Conservation (phyloP, 2,113 vertebrate genomes). For the Dromaius novaehollandiae region DNA sequence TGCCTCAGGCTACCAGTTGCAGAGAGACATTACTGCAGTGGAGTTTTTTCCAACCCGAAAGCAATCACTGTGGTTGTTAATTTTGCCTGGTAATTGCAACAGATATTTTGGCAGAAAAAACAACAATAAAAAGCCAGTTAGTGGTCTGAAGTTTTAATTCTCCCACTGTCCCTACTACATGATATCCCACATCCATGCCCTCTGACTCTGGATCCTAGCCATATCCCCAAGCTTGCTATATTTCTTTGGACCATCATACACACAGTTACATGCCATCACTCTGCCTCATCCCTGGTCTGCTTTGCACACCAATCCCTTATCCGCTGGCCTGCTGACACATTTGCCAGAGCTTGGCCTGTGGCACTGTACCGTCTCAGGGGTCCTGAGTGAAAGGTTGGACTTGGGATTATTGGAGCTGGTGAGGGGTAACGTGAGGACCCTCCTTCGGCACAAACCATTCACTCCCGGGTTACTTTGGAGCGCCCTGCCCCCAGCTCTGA, state of each 20-base stretch:
- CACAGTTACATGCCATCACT: background rate
- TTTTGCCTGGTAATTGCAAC: background rate
- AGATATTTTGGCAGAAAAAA: background rate
- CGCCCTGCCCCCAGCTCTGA: background rate
- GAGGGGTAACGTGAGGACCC: accelerated
- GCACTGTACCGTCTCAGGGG: background rate
- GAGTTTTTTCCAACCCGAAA: background rate
- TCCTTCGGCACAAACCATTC: background rate
- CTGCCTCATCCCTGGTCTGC: background rate
- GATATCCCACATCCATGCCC: background rate
- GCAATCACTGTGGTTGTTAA: background rate
- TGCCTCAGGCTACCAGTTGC: background rate
- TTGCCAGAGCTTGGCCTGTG: background rate
- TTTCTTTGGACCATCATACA: background rate
- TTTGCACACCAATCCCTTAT: background rate
- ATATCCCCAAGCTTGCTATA: background rate
- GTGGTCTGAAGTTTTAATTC: background rate
- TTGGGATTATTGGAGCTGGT: accelerated
- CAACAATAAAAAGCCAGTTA: background rate
- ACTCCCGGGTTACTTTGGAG: background rate
- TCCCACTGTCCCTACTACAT: background rate
- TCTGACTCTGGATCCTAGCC: background rate
- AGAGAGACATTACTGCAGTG: background rate
- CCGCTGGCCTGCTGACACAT: background rate
- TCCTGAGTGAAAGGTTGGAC: background rate